Conservation (phyloP, 2,888 invertebrate genomes). For the Ennomos fuscantarius region DNA sequence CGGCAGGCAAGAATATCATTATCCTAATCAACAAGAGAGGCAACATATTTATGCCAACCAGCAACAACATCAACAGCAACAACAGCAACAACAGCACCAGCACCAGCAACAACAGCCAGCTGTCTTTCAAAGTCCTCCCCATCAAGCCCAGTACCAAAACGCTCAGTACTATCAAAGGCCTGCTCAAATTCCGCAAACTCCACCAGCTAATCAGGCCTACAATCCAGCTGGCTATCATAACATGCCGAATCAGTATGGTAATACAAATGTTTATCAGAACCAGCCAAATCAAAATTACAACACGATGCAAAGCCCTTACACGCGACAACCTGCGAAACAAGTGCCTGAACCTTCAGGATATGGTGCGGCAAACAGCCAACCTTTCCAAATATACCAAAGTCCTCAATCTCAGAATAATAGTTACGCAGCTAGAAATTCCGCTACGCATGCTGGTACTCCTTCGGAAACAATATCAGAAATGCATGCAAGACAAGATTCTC, state of each 20-base stretch:
- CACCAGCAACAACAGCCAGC: conserved; percentile 45
- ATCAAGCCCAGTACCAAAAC: conserved; percentile 74
- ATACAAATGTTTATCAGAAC: conserved; percentile 62
- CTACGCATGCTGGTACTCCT: conserved; percentile 49
- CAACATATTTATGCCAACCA: conserved; percentile 71
- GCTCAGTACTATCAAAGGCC: conserved; percentile 73
- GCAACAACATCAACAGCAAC: conserved; percentile 46
- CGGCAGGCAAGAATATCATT: conserved; percentile 70
- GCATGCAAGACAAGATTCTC: conserved; percentile 56
- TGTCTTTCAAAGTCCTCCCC: conserved; percentile 74
- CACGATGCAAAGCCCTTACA: conserved; percentile 67
- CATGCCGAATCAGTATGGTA: conserved; percentile 68
- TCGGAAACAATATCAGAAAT: conserved; percentile 55
- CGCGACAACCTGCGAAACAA: conserved; percentile 64
- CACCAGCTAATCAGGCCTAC: conserved; percentile 57
- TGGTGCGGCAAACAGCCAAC: conserved; percentile 57
- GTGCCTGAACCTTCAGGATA: conserved; percentile 61
- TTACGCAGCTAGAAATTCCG: conserved; percentile 48
- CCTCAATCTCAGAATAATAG: conserved; percentile 68
- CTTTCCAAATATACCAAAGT: conserved; percentile 78
- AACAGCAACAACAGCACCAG: conserved; percentile 45
- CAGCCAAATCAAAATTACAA: conserved; percentile 65
- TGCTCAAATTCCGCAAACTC: conserved; percentile 51
- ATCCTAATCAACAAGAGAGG: conserved; percentile 68
- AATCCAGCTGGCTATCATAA: conserved; percentile 67